Evolutionary conservation across 2,113 vertebrate species (phyloP).

Genomic region (Tragelaphus scriptus): DNA sequence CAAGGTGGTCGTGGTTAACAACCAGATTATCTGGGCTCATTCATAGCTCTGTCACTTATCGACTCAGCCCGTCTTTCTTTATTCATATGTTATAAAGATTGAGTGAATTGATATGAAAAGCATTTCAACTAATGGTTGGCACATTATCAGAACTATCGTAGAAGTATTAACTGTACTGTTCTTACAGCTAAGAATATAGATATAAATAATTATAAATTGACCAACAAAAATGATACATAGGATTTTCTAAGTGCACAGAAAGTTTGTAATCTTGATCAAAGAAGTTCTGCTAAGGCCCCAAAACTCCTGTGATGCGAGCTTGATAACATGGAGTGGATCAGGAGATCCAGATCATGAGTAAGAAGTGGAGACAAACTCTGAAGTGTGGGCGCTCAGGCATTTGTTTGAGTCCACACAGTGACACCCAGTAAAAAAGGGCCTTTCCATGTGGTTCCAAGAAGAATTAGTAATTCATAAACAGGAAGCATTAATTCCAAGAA

Average conservation of each 20-base stretch:
- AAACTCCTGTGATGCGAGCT: accelerated
- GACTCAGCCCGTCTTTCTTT: background rate
- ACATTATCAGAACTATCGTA: background rate
- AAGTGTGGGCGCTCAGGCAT: accelerated
- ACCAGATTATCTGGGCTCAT: background rate
- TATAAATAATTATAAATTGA: background rate
- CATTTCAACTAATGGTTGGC: background rate
- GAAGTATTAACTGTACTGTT: background rate
- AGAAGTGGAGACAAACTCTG: background rate
- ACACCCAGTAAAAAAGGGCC: background rate
- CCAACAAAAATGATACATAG: background rate
- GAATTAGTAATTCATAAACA: background rate
- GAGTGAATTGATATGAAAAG: background rate
- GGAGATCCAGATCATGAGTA: background rate
- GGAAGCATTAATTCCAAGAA: background rate
- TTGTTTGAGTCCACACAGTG: background rate
- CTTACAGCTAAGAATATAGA: background rate
- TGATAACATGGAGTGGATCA: background rate
- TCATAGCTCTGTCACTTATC: background rate
- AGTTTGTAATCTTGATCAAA: background rate
- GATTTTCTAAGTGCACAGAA: background rate
- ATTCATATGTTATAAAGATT: background rate
- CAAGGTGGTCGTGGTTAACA: background rate
- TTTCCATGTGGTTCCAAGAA: background rate
- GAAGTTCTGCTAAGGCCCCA: background rate